These are phyloP conservation scores for Syritta pipiens DNA, from an alignment of 2,888 invertebrate species.

Conservation along the genomic window DNA sequence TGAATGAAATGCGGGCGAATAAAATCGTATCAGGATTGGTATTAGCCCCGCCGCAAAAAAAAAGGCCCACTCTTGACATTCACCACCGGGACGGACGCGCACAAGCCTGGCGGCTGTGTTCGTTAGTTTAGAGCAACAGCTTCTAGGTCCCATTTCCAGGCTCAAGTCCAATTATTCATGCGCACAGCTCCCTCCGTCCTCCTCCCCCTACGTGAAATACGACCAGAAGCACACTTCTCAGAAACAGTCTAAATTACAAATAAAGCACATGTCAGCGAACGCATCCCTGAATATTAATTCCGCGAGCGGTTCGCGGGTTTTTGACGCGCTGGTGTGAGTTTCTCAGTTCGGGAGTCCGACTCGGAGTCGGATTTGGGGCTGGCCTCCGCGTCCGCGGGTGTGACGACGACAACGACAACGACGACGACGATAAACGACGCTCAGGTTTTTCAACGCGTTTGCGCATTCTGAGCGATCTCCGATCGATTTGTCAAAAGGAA, in stretches of 20 bases:
- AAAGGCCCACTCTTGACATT: constrained; percentile 56
- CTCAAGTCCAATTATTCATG: constrained; percentile 65
- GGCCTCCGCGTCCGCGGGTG: too few relatives aligned
- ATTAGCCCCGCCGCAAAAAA: constrained; percentile 16
- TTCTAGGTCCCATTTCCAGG: constrained; percentile 60
- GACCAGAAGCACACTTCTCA: constrained; percentile 71
- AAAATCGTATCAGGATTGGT: constrained; percentile 42
- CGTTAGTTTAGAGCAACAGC: too few relatives aligned
- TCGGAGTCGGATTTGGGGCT: constrained; percentile 13
- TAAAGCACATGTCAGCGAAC: constrained; percentile 77
- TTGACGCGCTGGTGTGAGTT: too few relatives aligned
- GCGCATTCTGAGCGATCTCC: constrained; percentile 64
- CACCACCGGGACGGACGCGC: constrained; percentile 55
- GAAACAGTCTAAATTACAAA: constrained; percentile 77
- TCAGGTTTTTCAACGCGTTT: too few relatives aligned
- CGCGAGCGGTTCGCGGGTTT: too few relatives aligned
- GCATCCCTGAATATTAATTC: constrained; percentile 76
- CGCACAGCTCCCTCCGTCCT: constrained; percentile 66
- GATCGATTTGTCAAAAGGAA: constrained; percentile 66
- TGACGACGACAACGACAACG: too few relatives aligned
- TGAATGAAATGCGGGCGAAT: constrained; percentile 66
- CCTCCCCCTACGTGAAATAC: constrained; percentile 69
- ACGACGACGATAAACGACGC: too few relatives aligned
- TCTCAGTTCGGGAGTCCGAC: constrained; percentile 28
- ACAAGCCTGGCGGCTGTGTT: too few relatives aligned